Base-by-base conservation (phyloP, 2,113 vertebrate genomes). In the Pachypanchax playfairii region DNA sequence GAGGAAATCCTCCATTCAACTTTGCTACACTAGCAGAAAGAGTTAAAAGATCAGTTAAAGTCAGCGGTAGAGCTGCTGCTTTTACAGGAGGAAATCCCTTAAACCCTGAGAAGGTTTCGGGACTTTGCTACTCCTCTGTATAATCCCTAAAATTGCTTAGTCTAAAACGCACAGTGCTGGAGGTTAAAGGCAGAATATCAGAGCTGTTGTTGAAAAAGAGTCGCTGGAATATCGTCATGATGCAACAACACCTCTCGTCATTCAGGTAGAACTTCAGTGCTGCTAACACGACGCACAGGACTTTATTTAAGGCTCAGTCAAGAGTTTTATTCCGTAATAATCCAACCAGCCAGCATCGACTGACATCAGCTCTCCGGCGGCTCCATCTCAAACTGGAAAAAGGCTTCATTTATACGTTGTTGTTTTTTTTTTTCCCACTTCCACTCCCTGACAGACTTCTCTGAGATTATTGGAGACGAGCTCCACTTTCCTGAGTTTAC, bases 51-150 rank as follows among this genome's bases (percentile, higher is more conserved):
- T 5, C 4, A 29, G 7, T 14, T 22, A 31, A 52, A 41, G 44
- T 57, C 56, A 38, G 33, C 28, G 21, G 42, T 38, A 33, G 20
- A 59, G 61, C 38, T 61, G 31, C 36, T 65, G 51, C 43, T 21
- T 64, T 65, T 64, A 52, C n/a, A 29, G 11, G 22, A 6, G 44
- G 44, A 29, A 14, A 48, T 39, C 41, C 29, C 15, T 24, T n/a
- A 15, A 42, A 48, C 17, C 10, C 22, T 11, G 14, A 70, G 35
- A 63, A 62, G 33, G 53, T 49, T 21, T 38, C 5, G 1, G 28
- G 48, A 49, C 47, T 54, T 43, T 28, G 57, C 29, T 41, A 54
- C 15, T 5, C 53, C 62, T 36, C 46, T 15, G 29, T 38, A 22
- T 46, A 35, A 31, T n/a, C 36, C 28, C 6, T 17, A 43, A n/a